Evolutionary conservation across 2,113 vertebrate genomes (phyloP), one percentile per base, ranked within the genome.

Genomic region (Lepus europaeus): DNA sequence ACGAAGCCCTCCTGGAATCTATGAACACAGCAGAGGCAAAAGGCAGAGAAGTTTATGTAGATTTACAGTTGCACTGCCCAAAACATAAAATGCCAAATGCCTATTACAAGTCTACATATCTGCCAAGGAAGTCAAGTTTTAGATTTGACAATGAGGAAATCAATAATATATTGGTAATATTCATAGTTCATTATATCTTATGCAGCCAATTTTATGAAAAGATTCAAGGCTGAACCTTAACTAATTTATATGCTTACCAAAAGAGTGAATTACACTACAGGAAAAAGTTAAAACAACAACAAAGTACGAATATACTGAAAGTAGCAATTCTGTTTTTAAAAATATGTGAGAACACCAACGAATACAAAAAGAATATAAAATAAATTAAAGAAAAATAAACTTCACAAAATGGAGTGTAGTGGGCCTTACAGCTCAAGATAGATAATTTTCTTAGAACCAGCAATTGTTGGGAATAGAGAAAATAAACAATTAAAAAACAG

Each of bases 1-100:
- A 88, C 36, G 0, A 98, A 97, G 93, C 87, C 81, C 64, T 96
- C 94, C 92, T 89, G 92, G 90, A 97, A 97, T 95, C 96, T 96
- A 96, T 29, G 61, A 95, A 97, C 66, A 98, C 61, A 97, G 89
- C 53, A 98, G 95, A 97, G 96, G 97, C 88, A 97, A 97, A 98
- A 97, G 78, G 94, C 92, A 97, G 80, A 97, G 96, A 98, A 91
- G n/a, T 96, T 97, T 91, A 79, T 81, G 69, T 76, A 85, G 83
- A 96, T 97, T 97, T 97, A 96, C 88, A 94, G 56, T 90, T 96
- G 93, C 49, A 90, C 87, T 97, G 92, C 90, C 94, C 96, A 98
- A 97, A 96, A 97, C 77, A 73, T 63, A 97, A 90, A 97, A 90
- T 89, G 93, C 63, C 96, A 94, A 97, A 97, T 94, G 95, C 91